Percentiles rank a stretch among this genome's conserved stretches.
Evolutionary conservation across 2,113 vertebrate species (phyloP).

Genomic region (Brachyhypopomus occidentalis): DNA sequence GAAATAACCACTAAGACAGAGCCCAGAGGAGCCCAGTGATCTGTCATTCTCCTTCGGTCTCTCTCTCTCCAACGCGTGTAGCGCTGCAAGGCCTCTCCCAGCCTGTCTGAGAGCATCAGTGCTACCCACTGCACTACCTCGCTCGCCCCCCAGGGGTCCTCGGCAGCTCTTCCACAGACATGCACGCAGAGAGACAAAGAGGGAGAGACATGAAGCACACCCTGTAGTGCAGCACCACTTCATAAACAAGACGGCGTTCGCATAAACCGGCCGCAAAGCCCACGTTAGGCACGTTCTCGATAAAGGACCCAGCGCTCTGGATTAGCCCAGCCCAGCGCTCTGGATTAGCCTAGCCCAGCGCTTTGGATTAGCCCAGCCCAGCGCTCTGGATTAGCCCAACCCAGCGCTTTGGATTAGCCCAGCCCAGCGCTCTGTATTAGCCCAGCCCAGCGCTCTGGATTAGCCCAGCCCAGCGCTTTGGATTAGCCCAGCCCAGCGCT

Average conservation of each 20-base stretch:
- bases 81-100: slow-evolving; percentile 40
- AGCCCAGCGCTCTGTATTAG: too few species aligned
- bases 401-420: too few species aligned
- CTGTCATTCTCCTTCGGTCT: background rate
- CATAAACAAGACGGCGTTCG: background rate
- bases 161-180: slow-evolving; percentile 33
- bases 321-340: too few species aligned
- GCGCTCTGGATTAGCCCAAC: too few species aligned
- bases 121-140: slow-evolving; percentile 16
- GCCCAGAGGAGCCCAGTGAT: slow-evolving; percentile 2
- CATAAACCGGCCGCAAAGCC: background rate
- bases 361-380: too few species aligned
- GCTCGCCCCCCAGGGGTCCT: slow-evolving; percentile 36
- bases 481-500: too few species aligned
- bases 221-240: background rate
- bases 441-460: too few species aligned
- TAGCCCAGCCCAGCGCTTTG: too few species aligned
- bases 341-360: too few species aligned
- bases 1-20: background rate
- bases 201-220: background rate
- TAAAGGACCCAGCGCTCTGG: background rate
- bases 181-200: slow-evolving; percentile 29
- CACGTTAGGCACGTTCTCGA: background rate
- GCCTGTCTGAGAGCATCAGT: slow-evolving; percentile 44
- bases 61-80: background rate